Evolutionary conservation across 2,888 invertebrate species (phyloP).

Genomic region (Anthophora plumipes): DNA sequence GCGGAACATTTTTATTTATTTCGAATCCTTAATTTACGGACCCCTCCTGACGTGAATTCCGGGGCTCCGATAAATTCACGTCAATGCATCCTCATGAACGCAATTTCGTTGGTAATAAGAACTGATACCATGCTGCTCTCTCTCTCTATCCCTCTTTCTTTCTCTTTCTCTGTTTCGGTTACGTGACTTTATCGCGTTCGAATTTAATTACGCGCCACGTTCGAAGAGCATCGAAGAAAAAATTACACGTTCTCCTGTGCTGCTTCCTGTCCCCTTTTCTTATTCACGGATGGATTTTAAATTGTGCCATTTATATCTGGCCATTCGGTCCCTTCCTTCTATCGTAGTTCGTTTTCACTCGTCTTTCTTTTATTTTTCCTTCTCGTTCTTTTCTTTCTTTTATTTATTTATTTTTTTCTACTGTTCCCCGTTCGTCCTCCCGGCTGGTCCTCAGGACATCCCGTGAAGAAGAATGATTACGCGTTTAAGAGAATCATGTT

Average conservation of each 20-base stretch:
- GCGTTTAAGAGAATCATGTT: slow-evolving; percentile 15
- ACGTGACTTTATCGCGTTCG: slow-evolving; percentile 12
- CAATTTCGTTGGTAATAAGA: slow-evolving; percentile 32
- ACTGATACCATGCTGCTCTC: slow-evolving; percentile 11
- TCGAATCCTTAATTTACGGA: background rate
- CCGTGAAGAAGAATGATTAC: slow-evolving; percentile 18
- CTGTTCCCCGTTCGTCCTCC: background rate
- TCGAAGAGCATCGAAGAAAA: slow-evolving; percentile 18
- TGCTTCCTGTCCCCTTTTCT: slow-evolving; percentile 8
- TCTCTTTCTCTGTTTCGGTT: too few species aligned
- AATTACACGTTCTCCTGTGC: slow-evolving; percentile 10
- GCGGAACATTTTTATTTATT: slow-evolving; percentile 2
- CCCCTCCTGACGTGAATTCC: background rate
- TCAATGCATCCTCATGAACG: background rate
- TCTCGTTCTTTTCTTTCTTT: too few species aligned
- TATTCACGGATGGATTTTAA: slow-evolving; percentile 19
- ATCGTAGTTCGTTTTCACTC: background rate
- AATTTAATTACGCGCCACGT: slow-evolving; percentile 28
- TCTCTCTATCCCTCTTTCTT: background rate
- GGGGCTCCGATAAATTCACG: slow-evolving; percentile 9
- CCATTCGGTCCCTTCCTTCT: background rate
- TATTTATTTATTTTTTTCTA: too few species aligned
- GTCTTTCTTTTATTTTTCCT: background rate
- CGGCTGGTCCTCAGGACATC: background rate
- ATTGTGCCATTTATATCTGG: slow-evolving; percentile 14